phyloP scores from a whole-genome alignment of 1,140 invertebrate genomes.

The Pollicipes pollicipes region DNA sequence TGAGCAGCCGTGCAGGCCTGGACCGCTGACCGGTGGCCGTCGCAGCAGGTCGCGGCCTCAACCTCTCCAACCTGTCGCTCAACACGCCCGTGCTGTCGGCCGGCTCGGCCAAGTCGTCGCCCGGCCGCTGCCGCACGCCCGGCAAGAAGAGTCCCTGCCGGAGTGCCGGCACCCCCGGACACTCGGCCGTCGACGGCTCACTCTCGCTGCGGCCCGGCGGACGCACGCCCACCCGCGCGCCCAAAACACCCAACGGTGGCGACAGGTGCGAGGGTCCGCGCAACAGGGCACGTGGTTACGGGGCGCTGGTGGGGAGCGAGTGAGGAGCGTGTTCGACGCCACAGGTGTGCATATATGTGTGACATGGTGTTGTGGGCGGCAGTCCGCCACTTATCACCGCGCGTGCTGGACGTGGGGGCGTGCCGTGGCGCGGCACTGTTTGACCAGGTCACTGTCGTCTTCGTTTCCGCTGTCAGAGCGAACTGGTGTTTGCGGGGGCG shows the following conservation, averaged over 20 bases:
- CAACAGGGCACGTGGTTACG: no score
- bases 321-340: no score
- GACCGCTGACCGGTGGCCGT: no score
- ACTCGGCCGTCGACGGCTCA: conserved; percentile 11
- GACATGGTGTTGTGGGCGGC: no score
- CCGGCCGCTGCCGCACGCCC: neutral
- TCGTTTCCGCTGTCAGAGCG: no score
- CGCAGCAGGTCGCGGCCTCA: neutral
- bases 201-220: conserved; percentile 9
- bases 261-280: conserved; percentile 16
- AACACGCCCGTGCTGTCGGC: neutral
- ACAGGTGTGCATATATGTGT: no score
- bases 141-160: neutral
- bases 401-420: no score
- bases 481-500: no score
- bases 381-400: no score
- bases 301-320: no score
- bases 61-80: neutral
- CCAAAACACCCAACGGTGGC: conserved; percentile 14
- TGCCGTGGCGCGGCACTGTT: no score
- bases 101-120: neutral
- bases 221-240: conserved; percentile 15
- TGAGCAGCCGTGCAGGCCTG: neutral
- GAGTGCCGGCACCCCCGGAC: conserved; percentile 9
- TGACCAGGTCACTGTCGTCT: no score